Percentiles rank a stretch among this genome's conserved stretches.
phyloP scores from a whole-genome alignment of 2,888 invertebrate species.

The Dioctria rufipes region DNA sequence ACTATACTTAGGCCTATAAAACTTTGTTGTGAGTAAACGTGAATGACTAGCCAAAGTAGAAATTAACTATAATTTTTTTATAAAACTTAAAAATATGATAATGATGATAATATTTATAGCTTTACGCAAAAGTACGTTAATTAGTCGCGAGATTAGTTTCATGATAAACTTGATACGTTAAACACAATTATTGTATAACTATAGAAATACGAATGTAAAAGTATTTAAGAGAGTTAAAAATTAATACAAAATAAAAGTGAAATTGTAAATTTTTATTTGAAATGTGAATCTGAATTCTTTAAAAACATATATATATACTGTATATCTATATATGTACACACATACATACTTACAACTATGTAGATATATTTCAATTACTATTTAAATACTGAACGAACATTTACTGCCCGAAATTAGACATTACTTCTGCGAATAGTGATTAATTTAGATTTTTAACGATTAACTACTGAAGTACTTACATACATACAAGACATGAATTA shows the following conservation, averaged over 20 bases:
- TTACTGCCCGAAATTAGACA: conserved; percentile 48
- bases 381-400: conserved; percentile 24
- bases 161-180: conserved; percentile 9
- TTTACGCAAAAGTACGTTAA: conserved; percentile 37
- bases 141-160: neutral
- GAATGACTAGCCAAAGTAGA: neutral
- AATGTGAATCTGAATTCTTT: neutral
- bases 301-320: neutral
- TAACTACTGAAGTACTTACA: too few species aligned
- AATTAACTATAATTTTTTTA: conserved; percentile 28
- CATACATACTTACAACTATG: neutral
- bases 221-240: conserved; percentile 30
- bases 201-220: neutral
- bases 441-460: conserved; percentile 11
- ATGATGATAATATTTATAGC: conserved; percentile 38
- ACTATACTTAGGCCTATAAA: conserved; percentile 31
- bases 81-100: conserved; percentile 12
- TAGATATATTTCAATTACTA: conserved; percentile 42
- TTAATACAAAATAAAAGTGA: too few species aligned
- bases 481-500: neutral
- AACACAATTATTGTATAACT: conserved; percentile 1
- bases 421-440: conserved; percentile 40
- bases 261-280: conserved; percentile 11
- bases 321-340: too few species aligned
- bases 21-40: conserved; percentile 38